These are phyloP conservation scores for Sinotaia quadrata DNA, from an alignment of 2,888 invertebrate species.

Conservation along the genomic window DNA sequence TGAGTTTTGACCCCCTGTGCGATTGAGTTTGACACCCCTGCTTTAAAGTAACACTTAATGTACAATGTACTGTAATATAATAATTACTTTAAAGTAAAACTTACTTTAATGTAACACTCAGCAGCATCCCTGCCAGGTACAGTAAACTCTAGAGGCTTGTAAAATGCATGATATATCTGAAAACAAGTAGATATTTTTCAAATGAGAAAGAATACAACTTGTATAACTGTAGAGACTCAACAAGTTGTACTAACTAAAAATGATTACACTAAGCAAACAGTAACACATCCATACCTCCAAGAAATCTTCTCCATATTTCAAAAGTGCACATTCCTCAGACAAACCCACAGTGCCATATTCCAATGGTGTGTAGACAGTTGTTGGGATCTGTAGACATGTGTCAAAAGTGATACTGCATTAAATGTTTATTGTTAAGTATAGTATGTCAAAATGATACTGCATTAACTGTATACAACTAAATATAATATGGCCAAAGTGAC, in stretches of 20 bases:
- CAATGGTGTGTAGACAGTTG: slow-evolving; percentile 95
- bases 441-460: no score
- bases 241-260: not conserved
- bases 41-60: no score
- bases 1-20: no score
- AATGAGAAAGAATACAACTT: not conserved
- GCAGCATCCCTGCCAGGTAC: slow-evolving; percentile 89
- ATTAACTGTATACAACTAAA: no score
- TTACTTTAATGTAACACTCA: slow-evolving; percentile 77
- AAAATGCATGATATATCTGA: slow-evolving; percentile 89
- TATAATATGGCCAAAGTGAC: no score
- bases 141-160: slow-evolving; percentile 96
- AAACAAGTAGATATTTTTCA: not conserved
- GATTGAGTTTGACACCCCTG: no score
- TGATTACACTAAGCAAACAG: not conserved
- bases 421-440: no score
- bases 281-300: slow-evolving; percentile 77
- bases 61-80: no score
- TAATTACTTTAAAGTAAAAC: no score
- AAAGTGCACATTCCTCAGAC: slow-evolving; percentile 87
- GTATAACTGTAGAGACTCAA: not conserved
- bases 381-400: slow-evolving; percentile 77
- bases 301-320: slow-evolving; percentile 81
- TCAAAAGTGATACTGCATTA: no score
- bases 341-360: slow-evolving; percentile 97